phyloP scores from a whole-genome alignment of 2,797 vertebrate genomes.

The Myotis daubentonii region DNA sequence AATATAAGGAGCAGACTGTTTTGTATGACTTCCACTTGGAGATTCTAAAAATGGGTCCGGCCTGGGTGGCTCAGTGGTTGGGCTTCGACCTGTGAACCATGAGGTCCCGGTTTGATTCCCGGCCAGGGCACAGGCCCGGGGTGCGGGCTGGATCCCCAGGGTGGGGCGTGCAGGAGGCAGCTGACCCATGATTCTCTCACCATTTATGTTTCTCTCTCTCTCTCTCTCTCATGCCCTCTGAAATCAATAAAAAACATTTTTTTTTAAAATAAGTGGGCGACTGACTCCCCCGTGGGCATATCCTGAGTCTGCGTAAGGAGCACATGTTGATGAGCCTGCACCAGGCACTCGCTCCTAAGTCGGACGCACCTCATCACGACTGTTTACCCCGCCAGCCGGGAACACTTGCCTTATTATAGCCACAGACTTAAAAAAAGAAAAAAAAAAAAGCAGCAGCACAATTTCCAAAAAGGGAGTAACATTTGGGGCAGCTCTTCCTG shows the following conservation, averaged over 20 bases:
- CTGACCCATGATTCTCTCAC: too few species aligned
- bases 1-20: neutral
- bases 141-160: too few species aligned
- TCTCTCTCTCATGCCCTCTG: too few species aligned
- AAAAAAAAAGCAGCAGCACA: neutral
- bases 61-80: too few species aligned
- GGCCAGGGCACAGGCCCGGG: too few species aligned
- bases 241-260: too few species aligned
- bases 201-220: too few species aligned
- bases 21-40: neutral
- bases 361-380: neutral
- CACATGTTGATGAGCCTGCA: neutral
- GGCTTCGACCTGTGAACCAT: rapidly evolving
- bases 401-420: conserved; percentile 57
- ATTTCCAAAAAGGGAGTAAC: conserved; percentile 68
- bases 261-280: too few species aligned
- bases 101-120: too few species aligned
- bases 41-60: neutral
- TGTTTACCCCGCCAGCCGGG: conserved; percentile 52
- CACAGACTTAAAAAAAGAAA: neutral
- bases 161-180: too few species aligned
- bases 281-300: too few species aligned
- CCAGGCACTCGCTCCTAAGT: neutral
- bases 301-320: conserved; percentile 15
- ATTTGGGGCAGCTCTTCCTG: conserved; percentile 34